These are phyloP conservation scores for Macroteleia sp. DNA, from an alignment of 2,888 invertebrate species.

Conservation along the genomic window DNA sequence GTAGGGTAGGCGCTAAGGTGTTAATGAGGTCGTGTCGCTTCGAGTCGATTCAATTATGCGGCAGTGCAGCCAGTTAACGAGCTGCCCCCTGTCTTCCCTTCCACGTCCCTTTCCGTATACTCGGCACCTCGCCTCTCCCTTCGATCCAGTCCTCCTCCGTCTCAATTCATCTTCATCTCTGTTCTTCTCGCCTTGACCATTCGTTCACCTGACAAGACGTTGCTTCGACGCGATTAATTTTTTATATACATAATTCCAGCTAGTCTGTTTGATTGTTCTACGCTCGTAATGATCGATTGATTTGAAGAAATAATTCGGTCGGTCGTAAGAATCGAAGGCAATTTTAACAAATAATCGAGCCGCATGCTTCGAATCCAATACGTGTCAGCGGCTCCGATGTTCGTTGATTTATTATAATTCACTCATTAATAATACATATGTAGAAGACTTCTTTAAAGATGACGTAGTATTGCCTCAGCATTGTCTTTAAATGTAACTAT, in stretches of 20 bases:
- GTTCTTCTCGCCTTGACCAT: conserved; percentile 44
- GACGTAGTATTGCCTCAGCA: conserved; percentile 4
- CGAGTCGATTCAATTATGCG: conserved; percentile 83
- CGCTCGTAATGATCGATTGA: conserved; percentile 27
- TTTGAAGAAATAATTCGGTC: conserved; percentile 15
- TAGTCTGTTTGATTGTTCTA: conserved; percentile 23
- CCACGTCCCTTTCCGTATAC: conserved; percentile 35
- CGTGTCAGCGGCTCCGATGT: conserved; percentile 23
- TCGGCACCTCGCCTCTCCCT: conserved; percentile 30
- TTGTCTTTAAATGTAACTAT: too few species aligned
- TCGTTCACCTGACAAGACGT: conserved; percentile 19
- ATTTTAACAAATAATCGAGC: conserved; percentile 2
- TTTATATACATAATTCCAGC: conserved; percentile 16
- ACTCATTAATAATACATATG: conserved; percentile 38
- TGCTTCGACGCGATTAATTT: conserved; percentile 35
- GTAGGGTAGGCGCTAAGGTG: conserved; percentile 82
- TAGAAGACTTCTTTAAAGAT: too few species aligned
- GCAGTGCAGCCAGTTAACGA: conserved; percentile 77
- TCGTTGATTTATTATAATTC: conserved; percentile 38
- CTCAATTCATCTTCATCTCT: conserved; percentile 54
- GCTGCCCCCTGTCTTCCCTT: conserved; percentile 71
- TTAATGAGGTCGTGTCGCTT: conserved; percentile 84
- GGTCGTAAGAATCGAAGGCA: neutral
- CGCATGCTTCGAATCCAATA: neutral
- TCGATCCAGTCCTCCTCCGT: conserved; percentile 30